Conservation (phyloP, 2,888 invertebrate genomes). For the Mythimna lalbum region DNA sequence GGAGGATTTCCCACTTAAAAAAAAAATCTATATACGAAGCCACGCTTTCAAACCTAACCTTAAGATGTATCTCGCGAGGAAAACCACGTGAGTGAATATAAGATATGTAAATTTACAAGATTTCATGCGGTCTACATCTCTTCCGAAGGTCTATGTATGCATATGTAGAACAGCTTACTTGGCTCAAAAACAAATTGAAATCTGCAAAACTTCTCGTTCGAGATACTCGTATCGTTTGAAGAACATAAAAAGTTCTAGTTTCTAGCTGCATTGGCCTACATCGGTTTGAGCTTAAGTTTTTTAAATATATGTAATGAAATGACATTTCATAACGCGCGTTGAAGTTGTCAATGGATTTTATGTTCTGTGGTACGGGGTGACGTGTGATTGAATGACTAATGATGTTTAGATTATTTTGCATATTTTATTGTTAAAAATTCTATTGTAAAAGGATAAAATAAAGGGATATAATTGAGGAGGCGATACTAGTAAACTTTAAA, state of each 20-base stretch:
- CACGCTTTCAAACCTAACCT: background rate
- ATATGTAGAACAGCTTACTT: conserved; percentile 43
- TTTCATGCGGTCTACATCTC: conserved; percentile 35
- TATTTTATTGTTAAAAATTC: too few species aligned
- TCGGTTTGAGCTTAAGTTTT: background rate
- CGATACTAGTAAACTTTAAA: too few species aligned
- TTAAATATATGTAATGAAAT: too few species aligned
- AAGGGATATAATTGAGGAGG: too few species aligned
- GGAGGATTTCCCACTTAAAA: too few species aligned
- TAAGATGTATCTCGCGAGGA: conserved; percentile 2
- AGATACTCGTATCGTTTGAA: conserved; percentile 27
- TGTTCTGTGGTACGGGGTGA: too few species aligned
- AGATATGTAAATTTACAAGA: conserved; percentile 19
- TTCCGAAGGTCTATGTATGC: background rate
- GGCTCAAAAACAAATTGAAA: conserved; percentile 55
- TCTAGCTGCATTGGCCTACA: conserved; percentile 17
- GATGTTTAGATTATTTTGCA: too few species aligned
- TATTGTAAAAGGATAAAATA: too few species aligned
- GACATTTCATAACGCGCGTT: too few species aligned
- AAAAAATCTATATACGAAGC: background rate
- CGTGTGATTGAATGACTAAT: too few species aligned
- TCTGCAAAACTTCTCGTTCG: conserved; percentile 28
- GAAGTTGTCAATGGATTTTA: too few species aligned
- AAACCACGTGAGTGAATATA: conserved; percentile 18
- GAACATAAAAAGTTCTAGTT: conserved; percentile 34